A percentile compares a stretch with the other conserved stretches of the same genome.
Conservation (phyloP, 2,797 vertebrate genomes). For the Huso huso region DNA sequence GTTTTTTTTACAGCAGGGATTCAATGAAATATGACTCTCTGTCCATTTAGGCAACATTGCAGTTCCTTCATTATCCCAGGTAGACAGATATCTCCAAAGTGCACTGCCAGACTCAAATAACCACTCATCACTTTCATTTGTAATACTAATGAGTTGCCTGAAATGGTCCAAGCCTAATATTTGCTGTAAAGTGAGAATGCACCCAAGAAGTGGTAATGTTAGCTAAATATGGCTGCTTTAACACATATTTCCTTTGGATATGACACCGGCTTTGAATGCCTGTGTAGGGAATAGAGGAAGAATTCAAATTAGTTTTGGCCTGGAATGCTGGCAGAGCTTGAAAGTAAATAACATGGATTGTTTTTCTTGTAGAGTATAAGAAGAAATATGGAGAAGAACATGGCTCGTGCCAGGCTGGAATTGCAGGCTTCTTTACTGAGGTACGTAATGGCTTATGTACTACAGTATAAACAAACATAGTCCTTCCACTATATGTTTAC, state of each 20-base stretch:
- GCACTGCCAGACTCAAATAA: conserved; percentile 23
- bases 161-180: conserved; percentile 59
- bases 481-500: conserved; percentile 14
- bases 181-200: conserved; percentile 51
- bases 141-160: conserved; percentile 21
- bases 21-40: conserved; percentile 28
- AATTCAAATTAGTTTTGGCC: conserved; percentile 62
- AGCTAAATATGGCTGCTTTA: conserved; percentile 38
- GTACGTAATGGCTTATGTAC: conserved; percentile 61
- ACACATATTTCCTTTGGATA: conserved; percentile 52
- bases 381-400: conserved; percentile 98
- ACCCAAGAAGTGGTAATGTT: conserved; percentile 32
- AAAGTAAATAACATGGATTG: conserved; percentile 60
- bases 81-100: conserved; percentile 19
- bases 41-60: conserved; percentile 28
- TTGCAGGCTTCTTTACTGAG: conserved; percentile 87
- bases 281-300: conserved; percentile 67
- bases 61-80: conserved; percentile 43
- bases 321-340: conserved; percentile 27
- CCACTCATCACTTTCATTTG: conserved; percentile 33
- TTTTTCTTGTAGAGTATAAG: conserved; percentile 81
- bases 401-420: conserved; percentile 95
- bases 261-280: conserved; percentile 54
- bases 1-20: conserved; percentile 30
- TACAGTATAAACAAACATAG: conserved; percentile 27